A percentile compares a stretch with the other conserved stretches of the same genome.
Evolutionary conservation across 2,113 vertebrate species (phyloP).

Genomic region (Oostethus manadensis): DNA sequence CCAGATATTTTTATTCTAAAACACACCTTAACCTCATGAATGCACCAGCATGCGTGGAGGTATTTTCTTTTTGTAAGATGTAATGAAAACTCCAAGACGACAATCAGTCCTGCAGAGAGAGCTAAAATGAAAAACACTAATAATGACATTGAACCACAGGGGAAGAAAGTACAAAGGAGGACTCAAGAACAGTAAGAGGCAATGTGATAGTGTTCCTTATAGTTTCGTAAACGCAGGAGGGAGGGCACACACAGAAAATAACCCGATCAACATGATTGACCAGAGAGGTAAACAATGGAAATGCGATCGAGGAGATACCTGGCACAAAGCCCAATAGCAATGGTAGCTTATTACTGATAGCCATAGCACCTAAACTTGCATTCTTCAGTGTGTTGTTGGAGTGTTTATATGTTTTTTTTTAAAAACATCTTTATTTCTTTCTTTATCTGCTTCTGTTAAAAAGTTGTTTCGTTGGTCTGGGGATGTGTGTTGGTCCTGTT

Average conservation of each 20-base stretch:
- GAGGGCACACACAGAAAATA: constrained; percentile 12
- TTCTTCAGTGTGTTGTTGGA: no score
- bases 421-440: no score
- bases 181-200: neutral
- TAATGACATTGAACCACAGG: neutral
- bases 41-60: neutral
- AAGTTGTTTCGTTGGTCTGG: no score
- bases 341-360: no score
- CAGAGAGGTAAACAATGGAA: constrained; percentile 18
- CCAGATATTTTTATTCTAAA: constrained; percentile 1
- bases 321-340: constrained; percentile 11
- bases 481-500: no score
- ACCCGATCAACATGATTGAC: neutral
- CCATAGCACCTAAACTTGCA: no score
- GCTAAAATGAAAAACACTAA: constrained; percentile 4
- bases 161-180: neutral
- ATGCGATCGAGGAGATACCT: constrained; percentile 12
- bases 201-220: neutral
- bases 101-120: constrained; percentile 40
- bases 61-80: constrained; percentile 14
- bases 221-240: neutral
- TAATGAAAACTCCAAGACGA: constrained; percentile 48
- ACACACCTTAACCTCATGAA: neutral
- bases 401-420: no score
- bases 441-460: no score